These are phyloP conservation scores for Zhuqinia jingwanae DNA, from an alignment of 2,888 invertebrate species.

Conservation along the genomic window DNA sequence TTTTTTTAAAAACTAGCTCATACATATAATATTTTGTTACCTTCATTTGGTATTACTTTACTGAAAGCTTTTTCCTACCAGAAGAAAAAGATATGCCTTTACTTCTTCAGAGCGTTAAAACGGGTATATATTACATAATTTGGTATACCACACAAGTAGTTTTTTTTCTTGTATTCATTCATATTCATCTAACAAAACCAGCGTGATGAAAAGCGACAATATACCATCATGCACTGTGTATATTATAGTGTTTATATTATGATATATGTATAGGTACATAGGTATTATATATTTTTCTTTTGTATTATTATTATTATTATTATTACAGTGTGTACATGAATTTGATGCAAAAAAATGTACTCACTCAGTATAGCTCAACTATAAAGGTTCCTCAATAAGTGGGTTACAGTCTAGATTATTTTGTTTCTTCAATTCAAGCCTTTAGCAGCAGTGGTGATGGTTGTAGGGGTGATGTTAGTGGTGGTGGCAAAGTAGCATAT, in stretches of 20 bases:
- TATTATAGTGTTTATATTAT: too few relatives aligned
- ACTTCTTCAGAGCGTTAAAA: too few relatives aligned
- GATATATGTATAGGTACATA: too few relatives aligned
- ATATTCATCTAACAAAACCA: too few relatives aligned
- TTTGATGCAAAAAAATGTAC: conserved; percentile 54
- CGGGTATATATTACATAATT: too few relatives aligned
- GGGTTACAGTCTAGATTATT: conserved; percentile 71
- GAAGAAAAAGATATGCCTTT: too few relatives aligned
- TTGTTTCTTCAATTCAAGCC: conserved; percentile 56
- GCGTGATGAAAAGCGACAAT: too few relatives aligned
- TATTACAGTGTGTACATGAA: conserved; percentile 15
- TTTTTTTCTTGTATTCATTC: too few relatives aligned
- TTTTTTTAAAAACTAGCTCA: not conserved
- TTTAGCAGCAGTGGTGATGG: conserved; percentile 15
- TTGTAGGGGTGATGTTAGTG: not conserved
- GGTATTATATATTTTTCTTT: too few relatives aligned
- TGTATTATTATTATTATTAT: not conserved
- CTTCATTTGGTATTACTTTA: too few relatives aligned
- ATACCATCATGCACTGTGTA: too few relatives aligned
- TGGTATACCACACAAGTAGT: too few relatives aligned
- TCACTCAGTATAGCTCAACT: conserved; percentile 44
- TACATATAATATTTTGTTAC: conserved; percentile 7
- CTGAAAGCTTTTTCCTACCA: not conserved
- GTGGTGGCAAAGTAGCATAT: not conserved
- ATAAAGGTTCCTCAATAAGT: conserved; percentile 52